Evolutionary conservation across 2,113 vertebrate genomes (phyloP), one percentile per base, ranked within the genome.

Genomic region (Gymnocephalus cernua): DNA sequence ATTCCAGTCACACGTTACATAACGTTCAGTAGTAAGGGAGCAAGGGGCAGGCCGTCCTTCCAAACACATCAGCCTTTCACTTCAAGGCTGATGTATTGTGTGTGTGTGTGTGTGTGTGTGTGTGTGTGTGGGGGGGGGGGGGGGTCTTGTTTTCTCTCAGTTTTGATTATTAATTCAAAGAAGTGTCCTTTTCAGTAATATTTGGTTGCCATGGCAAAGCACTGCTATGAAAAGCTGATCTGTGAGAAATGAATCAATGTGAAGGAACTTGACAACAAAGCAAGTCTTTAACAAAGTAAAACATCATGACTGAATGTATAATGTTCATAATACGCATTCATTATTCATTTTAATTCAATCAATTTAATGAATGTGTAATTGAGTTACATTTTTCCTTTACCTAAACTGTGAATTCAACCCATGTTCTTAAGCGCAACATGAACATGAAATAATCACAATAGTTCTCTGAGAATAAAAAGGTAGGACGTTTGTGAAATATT

Each of bases 131-230:
- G 21, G 6, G 32, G 38, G 53, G 48, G n/a, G n/a, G n/a, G 3
- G 4, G 29, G 4, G 29, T 32, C 32, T 32, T 16, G 25, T 51
- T 48, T 73, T 44, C 15, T 21, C 1, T 41, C 23, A 3, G 68
- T 3, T 32, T 16, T 70, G 35, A 12, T 38, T 61, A 19, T 51
- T 4, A 25, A 21, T 73, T 50, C 3, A 27, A 51, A 71, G 19
- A 25, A 3, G 0, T n/a, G 12, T 12, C 18, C 29, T 82, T 68
- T 69, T 86, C 61, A 77, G 58, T 83, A 48, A 66, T 35, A 69
- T 82, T 65, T 69, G 38, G 87, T 88, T 91, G 75, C 82, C 85
- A 89, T 89, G 82, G 82, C 27, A 88, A 91, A 87, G 44, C 74
- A 5, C 11, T 10, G 1, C 27, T 56, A 67, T 76, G 58, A 62